These are phyloP conservation scores for Limosa lapponica DNA, from an alignment of 2,797 vertebrate species.

Conservation along the genomic window DNA sequence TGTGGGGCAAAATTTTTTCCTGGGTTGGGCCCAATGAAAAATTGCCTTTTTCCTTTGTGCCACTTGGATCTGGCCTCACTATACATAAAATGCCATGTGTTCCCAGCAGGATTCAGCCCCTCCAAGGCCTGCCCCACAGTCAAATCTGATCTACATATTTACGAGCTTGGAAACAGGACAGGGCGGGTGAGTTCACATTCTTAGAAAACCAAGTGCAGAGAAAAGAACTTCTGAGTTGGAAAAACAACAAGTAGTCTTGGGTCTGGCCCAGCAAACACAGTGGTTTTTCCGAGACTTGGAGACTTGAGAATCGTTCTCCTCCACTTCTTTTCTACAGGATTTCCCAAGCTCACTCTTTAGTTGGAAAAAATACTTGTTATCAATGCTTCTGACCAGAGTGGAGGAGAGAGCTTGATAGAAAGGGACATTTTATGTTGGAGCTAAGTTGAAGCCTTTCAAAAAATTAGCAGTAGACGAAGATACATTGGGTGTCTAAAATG, in stretches of 20 bases:
- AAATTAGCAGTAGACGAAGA: not conserved
- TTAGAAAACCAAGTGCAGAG: slow-evolving; percentile 60
- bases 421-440: not conserved
- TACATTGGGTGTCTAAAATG: not conserved
- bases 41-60: slow-evolving; percentile 34
- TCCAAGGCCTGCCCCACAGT: slow-evolving; percentile 41
- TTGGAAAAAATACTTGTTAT: not conserved
- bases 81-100: slow-evolving; percentile 27
- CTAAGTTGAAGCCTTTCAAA: not conserved
- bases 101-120: slow-evolving; percentile 56
- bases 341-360: not conserved
- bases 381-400: not conserved
- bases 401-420: not conserved
- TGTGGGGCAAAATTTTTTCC: not conserved
- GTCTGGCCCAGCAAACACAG: slow-evolving; percentile 9
- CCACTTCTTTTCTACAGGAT: not conserved
- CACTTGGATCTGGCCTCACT: not conserved
- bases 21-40: not conserved
- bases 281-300: slow-evolving; percentile 24
- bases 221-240: slow-evolving; percentile 61
- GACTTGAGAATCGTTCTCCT: slow-evolving; percentile 5
- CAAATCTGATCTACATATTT: slow-evolving; percentile 66
- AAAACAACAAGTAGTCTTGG: slow-evolving; percentile 63
- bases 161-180: slow-evolving; percentile 58
- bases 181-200: slow-evolving; percentile 67